phyloP scores from a whole-genome alignment of 2,888 invertebrate species.

The Calameuta idolon region DNA sequence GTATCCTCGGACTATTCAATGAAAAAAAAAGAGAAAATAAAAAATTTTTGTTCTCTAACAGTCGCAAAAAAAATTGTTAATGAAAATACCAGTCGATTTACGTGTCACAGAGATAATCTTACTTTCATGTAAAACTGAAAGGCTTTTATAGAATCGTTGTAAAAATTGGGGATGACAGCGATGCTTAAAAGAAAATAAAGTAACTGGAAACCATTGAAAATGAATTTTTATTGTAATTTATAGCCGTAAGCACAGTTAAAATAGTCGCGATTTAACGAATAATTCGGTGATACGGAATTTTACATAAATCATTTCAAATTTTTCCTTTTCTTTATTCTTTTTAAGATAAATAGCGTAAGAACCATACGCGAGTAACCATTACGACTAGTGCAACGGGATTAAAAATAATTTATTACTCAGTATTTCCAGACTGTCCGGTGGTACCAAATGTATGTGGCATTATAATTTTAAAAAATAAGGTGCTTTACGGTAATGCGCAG shows the following conservation, averaged over 20 bases:
- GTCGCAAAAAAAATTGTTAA: conserved; percentile 25
- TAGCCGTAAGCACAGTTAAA: neutral
- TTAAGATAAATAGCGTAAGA: neutral
- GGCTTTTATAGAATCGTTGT: too few relatives aligned
- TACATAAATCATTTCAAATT: neutral
- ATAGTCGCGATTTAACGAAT: neutral
- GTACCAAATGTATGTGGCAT: conserved; percentile 26
- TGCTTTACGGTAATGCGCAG: conserved; percentile 17
- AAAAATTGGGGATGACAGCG: too few relatives aligned
- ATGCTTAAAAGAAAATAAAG: too few relatives aligned
- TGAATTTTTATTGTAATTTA: neutral
- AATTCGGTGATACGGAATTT: neutral
- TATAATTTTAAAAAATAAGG: conserved; percentile 33
- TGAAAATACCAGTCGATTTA: conserved; percentile 31
- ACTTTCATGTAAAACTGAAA: too few relatives aligned
- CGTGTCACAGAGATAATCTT: conserved; percentile 5
- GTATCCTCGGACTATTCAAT: neutral
- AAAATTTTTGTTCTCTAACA: neutral
- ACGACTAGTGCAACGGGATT: conserved; percentile 31
- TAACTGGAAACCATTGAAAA: neutral
- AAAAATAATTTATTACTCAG: conserved; percentile 37
- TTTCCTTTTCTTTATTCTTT: neutral
- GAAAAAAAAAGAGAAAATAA: neutral
- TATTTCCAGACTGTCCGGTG: conserved; percentile 21
- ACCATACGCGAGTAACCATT: conserved; percentile 24